Base-by-base conservation (phyloP, 2,797 vertebrate species). In the Ambastaia sidthimunki region DNA sequence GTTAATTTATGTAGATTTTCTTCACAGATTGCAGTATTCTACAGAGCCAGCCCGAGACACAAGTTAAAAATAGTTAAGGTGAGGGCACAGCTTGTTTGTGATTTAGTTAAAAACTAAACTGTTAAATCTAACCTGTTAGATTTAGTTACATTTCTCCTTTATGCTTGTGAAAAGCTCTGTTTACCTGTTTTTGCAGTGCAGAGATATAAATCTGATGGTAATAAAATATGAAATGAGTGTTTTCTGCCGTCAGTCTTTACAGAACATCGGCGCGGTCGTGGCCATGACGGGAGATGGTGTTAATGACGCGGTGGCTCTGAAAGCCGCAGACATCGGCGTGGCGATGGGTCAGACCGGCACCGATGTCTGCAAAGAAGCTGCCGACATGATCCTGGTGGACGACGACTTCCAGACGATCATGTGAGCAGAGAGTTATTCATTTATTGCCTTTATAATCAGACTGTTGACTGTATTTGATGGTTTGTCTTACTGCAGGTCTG, bases 21-120 rank as follows among this genome's bases (percentile, higher is more conserved):
- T 70, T 67, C 55, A 77, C 91, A 99, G 98, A 90, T 97, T 12
- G 90, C 93, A 0, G 97, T 99, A 18, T 99, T 99, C 88, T 99
- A 97, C 88, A 93, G 98, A 92, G 97, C 97, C 82, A 99, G 97
- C 84, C 96, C 98, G 0, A 92, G 97, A 77, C 96, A 99, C 90
- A 99, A 99, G 85, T 92, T 99, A 89, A 99, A 99, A 92, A 99
- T 99, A 63, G 96, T 99, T 79, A 99, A 99, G 97, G 97, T 99
- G 89, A 0, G 92, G 89, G 41, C 71, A 70, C n/a, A 11, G 41
- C 2, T 11, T 44, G 9, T 7, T 37, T 7, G 34, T 37, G 34
- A 37, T 37, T n/a, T n/a, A n/a, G n/a, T n/a, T n/a, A n/a, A n/a
- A n/a, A n/a, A n/a, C n/a, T n/a, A n/a, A n/a, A n/a, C n/a, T n/a